Base-by-base conservation (phyloP, 2,888 invertebrate species). In the Isoperla grammatica region DNA sequence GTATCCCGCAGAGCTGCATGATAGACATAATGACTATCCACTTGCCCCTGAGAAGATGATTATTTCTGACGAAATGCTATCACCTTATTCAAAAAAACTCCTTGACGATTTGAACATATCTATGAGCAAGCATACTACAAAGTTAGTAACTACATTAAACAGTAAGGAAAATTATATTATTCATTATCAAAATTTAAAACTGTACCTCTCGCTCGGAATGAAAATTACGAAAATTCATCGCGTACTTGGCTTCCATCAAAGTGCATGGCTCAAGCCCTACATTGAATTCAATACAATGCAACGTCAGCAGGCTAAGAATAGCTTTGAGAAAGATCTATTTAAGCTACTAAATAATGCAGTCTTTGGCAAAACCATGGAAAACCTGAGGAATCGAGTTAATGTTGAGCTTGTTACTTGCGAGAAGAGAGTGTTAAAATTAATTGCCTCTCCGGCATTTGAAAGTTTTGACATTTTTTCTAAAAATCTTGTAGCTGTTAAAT, bases 291-390 rank as follows among this genome's bases (percentile, higher is more conserved):
- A n/a, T n/a, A n/a, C n/a, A n/a, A n/a, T n/a, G n/a, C n/a, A n/a
- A n/a, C 39, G 71, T 6, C 68, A 66, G 64, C 39, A 65, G 11
- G 70, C 71, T 4, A 68, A 61, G 48, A 71, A 67, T 57, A 66
- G 68, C 15, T 74, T 72, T 64, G 70, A 69, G 56, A 74, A 70
- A 64, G 69, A 70, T 61, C 69, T 72, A 57, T 73, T 65, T 61
- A 75, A 75, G 67, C 59, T 72, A 20, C 68, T 72, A 69, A 72
- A 72, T 59, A 73, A 75, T 61, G 59, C 67, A 6, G 68, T 71
- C n/a, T 74, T 69, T 65, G 71, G 72, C 2, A 76, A 75, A 67
- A 72, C 72, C 1, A 74, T 75, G 70, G 74, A 74, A 65, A 75
- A 75, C 67, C 70, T 73, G 11, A 63, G 71, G 29, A 74, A 74